These are phyloP conservation scores for Charaxes varanes DNA, from an alignment of 1,140 invertebrate genomes.

Conservation along the genomic window DNA sequence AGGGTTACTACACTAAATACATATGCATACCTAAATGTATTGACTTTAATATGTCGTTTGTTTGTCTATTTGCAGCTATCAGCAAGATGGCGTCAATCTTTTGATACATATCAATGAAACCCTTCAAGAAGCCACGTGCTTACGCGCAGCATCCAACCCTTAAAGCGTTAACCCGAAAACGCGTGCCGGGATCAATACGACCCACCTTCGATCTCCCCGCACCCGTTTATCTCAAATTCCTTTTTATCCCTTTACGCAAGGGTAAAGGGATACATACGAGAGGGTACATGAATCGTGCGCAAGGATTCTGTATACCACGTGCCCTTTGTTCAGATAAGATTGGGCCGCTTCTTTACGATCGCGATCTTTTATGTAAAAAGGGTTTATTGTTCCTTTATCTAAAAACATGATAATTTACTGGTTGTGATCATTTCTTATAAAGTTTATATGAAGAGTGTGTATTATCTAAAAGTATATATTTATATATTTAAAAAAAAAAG, in stretches of 20 bases:
- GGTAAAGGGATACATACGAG: too few relatives aligned
- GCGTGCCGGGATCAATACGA: constrained; percentile 58
- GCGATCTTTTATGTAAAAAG: constrained; percentile 20
- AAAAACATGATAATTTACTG: too few relatives aligned
- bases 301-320: constrained; percentile 67
- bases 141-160: constrained; percentile 53
- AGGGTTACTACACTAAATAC: too few relatives aligned
- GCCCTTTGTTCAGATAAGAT: constrained; percentile 53
- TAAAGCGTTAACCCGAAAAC: constrained; percentile 49
- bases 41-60: too few relatives aligned
- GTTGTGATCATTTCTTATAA: too few relatives aligned
- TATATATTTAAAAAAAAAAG: too few relatives aligned
- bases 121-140: constrained; percentile 32
- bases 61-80: too few relatives aligned
- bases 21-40: too few relatives aligned
- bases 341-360: constrained; percentile 21
- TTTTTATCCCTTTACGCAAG: constrained; percentile 47
- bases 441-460: too few relatives aligned
- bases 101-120: constrained; percentile 16
- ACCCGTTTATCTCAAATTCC: constrained; percentile 51
- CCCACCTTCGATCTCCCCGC: constrained; percentile 38
- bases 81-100: too few relatives aligned
- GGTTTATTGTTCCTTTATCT: neutral
- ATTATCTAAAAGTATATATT: too few relatives aligned
- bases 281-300: constrained; percentile 60